Evolutionary conservation across 2,797 vertebrate species (phyloP), one percentile per base, ranked within the genome.

Genomic region (Menidia menidia): DNA sequence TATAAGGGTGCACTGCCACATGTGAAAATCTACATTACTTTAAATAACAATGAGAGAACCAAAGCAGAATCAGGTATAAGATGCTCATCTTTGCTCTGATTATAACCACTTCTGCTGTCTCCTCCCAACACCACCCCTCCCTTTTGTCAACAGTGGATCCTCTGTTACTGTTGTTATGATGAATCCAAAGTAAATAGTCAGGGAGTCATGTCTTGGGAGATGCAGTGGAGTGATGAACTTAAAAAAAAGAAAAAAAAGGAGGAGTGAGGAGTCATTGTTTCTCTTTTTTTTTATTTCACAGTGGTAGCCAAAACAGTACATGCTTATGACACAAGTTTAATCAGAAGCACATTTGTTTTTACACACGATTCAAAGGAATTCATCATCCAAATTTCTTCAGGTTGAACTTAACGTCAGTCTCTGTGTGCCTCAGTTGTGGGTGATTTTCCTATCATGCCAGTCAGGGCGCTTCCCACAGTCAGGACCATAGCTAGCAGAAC

Each of bases 151-250:
- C 68, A 85, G 33, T 77, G 54, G 18, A 39, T 67, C 81, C 69
- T 84, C 82, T 86, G 87, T 85, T 88, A 86, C 84, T 88, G 89
- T 93, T 91, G 90, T 90, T 88, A 92, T 82, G 85, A 88, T 82
- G 84, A 82, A 89, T 87, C 90, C 87, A 85, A 90, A 89, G 82
- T 89, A 83, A 39, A 90, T 91, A 82, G 81, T 74, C 69, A 78
- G 64, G 64, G 57, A 48, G 35, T 59, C 52, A 69, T 64, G 78
- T 84, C 86, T 79, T 60, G 81, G 87, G 88, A 87, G 79, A 80
- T 63, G 82, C 67, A 66, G 73, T 30, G 44, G 50, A 61, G 65
- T 43, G 45, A 79, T 68, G 64, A 73, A 64, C 55, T 50, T 18
- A 67, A 53, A 68, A 58, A 75, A 50, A 60, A n/a, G 48, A 12